These are phyloP conservation scores for Monarcha castaneiventris DNA, from an alignment of 2,113 vertebrate genomes.

Conservation along the genomic window DNA sequence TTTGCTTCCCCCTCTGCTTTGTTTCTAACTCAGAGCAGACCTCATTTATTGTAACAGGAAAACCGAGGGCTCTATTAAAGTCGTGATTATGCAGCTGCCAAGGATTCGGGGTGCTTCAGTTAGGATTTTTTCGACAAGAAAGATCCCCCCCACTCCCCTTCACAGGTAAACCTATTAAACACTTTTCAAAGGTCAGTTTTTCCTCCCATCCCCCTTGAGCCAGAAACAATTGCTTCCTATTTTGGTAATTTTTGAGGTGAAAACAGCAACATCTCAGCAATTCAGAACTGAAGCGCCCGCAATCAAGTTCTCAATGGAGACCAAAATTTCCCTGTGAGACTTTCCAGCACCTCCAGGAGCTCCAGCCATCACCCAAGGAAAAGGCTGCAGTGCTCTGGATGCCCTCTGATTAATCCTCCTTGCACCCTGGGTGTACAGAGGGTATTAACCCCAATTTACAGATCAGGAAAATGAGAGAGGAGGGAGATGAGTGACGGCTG, in stretches of 20 bases:
- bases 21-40: conserved; percentile 14
- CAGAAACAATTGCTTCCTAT: not conserved
- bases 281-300: not conserved
- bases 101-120: not conserved
- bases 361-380: not conserved
- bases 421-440: not conserved
- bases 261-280: not conserved
- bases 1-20: conserved; percentile 47
- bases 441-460: conserved; percentile 38
- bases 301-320: not conserved
- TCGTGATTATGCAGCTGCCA: not conserved
- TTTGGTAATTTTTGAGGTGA: not conserved
- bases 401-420: not conserved
- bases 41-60: conserved; percentile 23
- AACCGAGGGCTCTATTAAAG: not conserved
- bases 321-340: not conserved
- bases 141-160: not conserved
- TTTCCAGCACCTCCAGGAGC: not conserved
- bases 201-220: not conserved
- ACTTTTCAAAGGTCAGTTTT: not conserved
- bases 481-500: conserved; percentile 42
- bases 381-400: not conserved
- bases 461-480: conserved; percentile 14
- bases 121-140: not conserved
- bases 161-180: not conserved